Conservation (phyloP, 2,113 vertebrate species). For the Rhea pennata region DNA sequence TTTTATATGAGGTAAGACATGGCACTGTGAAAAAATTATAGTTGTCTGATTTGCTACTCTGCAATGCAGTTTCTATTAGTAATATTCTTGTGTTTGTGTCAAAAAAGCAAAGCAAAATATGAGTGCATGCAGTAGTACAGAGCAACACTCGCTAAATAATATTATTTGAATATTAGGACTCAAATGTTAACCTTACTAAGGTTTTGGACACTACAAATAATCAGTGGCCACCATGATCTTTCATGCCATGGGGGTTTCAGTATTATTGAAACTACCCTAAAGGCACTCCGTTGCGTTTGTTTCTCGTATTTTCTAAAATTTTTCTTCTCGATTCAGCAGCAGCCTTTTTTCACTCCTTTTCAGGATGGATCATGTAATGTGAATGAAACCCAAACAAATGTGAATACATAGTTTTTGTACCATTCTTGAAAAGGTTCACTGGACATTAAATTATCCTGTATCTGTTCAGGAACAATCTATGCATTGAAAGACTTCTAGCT, state of each 20-base stretch:
- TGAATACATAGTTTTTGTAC: not conserved
- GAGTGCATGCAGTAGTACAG: slow-evolving; percentile 28
- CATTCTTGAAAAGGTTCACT: not conserved
- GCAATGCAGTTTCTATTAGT: slow-evolving; percentile 1
- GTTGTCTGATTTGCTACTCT: slow-evolving; percentile 9
- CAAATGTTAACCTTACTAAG: not conserved
- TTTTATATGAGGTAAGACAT: not conserved
- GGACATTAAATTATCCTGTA: not conserved
- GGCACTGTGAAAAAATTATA: not conserved
- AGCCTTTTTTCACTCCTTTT: not conserved
- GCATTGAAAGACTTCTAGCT: not conserved
- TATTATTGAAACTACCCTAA: not conserved
- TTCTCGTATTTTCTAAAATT: not conserved
- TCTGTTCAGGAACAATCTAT: not conserved
- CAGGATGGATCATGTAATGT: not conserved
- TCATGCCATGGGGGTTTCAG: not conserved
- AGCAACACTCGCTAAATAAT: not conserved
- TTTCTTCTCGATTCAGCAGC: not conserved
- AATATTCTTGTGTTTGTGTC: slow-evolving; percentile 4
- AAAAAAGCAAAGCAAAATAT: not conserved
- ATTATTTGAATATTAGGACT: not conserved
- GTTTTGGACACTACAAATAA: not conserved
- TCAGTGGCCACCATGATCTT: not conserved
- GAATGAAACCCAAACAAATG: not conserved
- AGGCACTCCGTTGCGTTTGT: not conserved